These are phyloP conservation scores for Delia radicum DNA, from an alignment of 1,140 invertebrate species.

Conservation along the genomic window DNA sequence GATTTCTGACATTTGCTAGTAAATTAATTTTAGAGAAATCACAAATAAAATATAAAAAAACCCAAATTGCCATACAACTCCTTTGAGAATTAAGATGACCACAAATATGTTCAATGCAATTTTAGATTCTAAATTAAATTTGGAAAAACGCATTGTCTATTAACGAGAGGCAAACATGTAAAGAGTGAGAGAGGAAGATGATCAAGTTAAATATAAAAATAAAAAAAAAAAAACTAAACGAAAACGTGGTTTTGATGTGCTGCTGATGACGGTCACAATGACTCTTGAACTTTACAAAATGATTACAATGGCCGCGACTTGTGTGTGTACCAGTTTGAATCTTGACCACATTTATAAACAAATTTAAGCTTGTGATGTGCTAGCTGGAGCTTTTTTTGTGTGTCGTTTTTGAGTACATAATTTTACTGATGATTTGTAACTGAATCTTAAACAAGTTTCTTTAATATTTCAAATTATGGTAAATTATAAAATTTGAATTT, in stretches of 20 bases:
- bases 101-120: too few relatives aligned
- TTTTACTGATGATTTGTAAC: neutral
- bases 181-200: neutral
- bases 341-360: conserved; percentile 14
- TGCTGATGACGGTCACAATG: neutral
- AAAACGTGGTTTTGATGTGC: neutral
- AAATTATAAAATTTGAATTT: neutral
- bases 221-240: neutral
- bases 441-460: neutral
- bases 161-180: neutral
- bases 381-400: neutral
- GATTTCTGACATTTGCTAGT: conserved; percentile 1
- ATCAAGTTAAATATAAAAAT: neutral
- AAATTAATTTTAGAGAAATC: neutral
- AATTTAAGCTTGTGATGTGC: neutral
- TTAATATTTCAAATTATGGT: neutral
- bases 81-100: neutral
- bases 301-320: conserved; percentile 15
- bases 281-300: conserved; percentile 24
- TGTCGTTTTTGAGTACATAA: too few relatives aligned
- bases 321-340: conserved; percentile 18
- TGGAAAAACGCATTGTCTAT: neutral
- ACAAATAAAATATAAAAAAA: neutral
- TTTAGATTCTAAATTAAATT: neutral
- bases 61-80: neutral